Base-by-base conservation (phyloP, 2,797 vertebrate genomes). In the Notamacropus eugenii region DNA sequence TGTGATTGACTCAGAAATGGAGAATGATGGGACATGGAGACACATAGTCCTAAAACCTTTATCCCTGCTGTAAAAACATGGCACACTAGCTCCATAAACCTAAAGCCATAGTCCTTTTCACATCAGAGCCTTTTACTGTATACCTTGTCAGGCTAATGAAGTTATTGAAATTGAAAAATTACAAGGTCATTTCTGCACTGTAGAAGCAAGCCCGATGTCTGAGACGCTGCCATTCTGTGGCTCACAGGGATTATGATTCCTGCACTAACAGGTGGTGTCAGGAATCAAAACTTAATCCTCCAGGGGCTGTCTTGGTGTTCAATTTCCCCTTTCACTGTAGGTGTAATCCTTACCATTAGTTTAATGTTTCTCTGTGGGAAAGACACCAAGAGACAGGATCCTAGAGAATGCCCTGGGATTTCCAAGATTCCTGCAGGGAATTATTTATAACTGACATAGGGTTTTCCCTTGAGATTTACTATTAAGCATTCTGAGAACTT, bases 241-340 rank as follows among this genome's bases (percentile, higher is more conserved):
- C 5, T 93, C 95, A 92, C 1, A 19, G 93, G 90, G 93, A 92
- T 97, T 97, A 94, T 12, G 96, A 93, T 0, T 4, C 95, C 95
- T 90, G 87, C 58, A 34, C 13, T 67, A 97, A 96, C 97, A 97
- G 92, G 96, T 97, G 82, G 94, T 97, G 97, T 97, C 97, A 96
- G 95, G 97, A 98, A 94, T 96, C 95, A 96, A 98, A 94, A 92
- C 62, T 97, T 90, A 90, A 97, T 96, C 96, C 96, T 92, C 95
- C 19, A 54, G 94, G 93, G 90, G 91, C 92, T 62, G 95, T 91
- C 55, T 50, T 6, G 94, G 95, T 90, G 28, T 95, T 94, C 95
- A 28, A 95, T 98, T 96, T 98, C 93, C 0, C 52, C 91, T 98
- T 96, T 96, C 97, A 97, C 96, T 97, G 94, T 82, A 98, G 97